Base-by-base conservation (phyloP, 2,888 invertebrate genomes). In the Euproctis similis region DNA sequence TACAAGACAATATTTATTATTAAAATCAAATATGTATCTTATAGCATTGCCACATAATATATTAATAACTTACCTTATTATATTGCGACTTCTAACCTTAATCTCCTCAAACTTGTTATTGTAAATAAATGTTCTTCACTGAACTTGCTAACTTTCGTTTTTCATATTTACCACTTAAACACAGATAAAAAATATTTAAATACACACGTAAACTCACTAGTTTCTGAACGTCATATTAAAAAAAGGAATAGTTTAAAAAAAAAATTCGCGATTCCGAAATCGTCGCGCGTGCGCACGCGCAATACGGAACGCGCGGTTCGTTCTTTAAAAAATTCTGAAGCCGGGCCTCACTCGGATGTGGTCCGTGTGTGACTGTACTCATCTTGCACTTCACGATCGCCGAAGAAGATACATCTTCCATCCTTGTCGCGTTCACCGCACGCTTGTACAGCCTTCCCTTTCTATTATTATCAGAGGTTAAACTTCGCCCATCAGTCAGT, bases 401-500 rank as follows among this genome's bases (percentile, higher is more conserved):
- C 77, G 80, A 82, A 82, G 82, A 84, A 78, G 84, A 82, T 72
- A 75, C 82, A 59, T 67, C 56, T 34, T 19, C 53, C 46, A 38
- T 80, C 77, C 43, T 66, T 37, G 55, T 81, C 69, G 36, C 59
- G 30, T 70, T 13, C 36, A 11, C 18, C 16, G 26, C 12, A 31
- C 28, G 36, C 30, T 31, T 38, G 47, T 71, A 61, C 59, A 18
- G 42, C 59, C 41, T 53, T 78, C 76, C 60, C 71, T 46, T 61
- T 81, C 71, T 63, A 72, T 74, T 81, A 82, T 81, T 82, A 84
- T 82, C 84, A 81, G 75, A 78, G 78, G 80, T 78, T 76, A 77
- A 74, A 60, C 70, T 70, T 65, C 66, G 76, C 73, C 74, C 81
- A 81, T 81, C 81, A 66, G 78, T 82, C 78, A 84, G 84, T 84